A percentile compares a stretch with the other conserved stretches of the same genome.
Evolutionary conservation across 2,113 vertebrate species (phyloP).

Genomic region (Boulengeromyrus knoepffleri): DNA sequence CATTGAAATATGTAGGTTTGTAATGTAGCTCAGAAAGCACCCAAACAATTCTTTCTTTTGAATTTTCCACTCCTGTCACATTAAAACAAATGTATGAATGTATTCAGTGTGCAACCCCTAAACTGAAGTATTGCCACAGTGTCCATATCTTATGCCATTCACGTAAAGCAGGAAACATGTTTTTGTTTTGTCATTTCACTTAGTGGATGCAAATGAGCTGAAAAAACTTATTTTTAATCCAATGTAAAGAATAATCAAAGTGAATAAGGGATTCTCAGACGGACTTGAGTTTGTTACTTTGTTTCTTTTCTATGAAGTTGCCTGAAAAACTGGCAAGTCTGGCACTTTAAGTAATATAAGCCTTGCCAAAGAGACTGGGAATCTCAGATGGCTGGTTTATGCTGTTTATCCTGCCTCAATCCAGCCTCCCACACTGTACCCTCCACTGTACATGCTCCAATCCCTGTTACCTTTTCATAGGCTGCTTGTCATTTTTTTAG

Average conservation of each 20-base stretch:
- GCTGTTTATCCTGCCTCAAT: not conserved
- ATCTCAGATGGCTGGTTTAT: not conserved
- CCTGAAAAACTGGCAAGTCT: not conserved
- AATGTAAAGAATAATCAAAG: not conserved
- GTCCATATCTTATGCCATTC: slow-evolving; percentile 18
- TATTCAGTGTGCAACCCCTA: slow-evolving; percentile 22
- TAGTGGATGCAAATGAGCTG: not conserved
- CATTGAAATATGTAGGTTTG: not conserved
- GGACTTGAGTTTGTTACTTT: not conserved
- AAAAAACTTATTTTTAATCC: not conserved
- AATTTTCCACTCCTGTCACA: not conserved
- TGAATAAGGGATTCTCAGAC: not conserved
- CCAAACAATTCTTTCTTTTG: not conserved
- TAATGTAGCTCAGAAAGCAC: not conserved
- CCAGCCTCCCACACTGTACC: not conserved
- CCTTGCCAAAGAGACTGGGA: not conserved
- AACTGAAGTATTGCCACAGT: slow-evolving; percentile 29
- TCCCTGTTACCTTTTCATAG: not conserved
- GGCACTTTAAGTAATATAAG: not conserved
- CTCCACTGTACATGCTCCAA: not conserved
- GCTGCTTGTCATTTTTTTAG: not conserved
- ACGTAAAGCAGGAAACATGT: not conserved
- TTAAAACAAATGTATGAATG: not conserved
- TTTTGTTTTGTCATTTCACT: not conserved
- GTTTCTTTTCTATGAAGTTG: not conserved